Conservation (phyloP, 2,888 invertebrate genomes). For the Myopa testacea region DNA sequence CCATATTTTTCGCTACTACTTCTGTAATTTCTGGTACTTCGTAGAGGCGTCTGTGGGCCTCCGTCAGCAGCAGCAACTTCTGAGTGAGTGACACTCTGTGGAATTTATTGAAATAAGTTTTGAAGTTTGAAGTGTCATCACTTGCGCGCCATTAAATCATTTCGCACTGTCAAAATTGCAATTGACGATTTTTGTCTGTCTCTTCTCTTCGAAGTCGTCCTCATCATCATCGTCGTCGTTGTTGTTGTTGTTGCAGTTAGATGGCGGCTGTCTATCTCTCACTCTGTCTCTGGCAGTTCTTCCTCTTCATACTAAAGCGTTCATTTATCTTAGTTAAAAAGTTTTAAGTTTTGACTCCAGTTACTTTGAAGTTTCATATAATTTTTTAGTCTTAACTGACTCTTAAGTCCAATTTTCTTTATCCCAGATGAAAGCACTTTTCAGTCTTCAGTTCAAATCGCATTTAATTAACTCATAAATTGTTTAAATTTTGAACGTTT, state of each 20-base stretch:
- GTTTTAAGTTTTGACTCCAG: conserved; percentile 10
- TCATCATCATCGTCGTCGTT: neutral
- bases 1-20: neutral
- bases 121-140: conserved; percentile 28
- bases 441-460: too few species aligned
- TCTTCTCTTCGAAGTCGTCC: neutral
- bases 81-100: conserved; percentile 17
- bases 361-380: neutral
- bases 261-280: conserved; percentile 30
- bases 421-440: too few species aligned
- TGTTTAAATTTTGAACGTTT: too few species aligned
- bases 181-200: conserved; percentile 35
- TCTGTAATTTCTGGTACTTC: too few species aligned
- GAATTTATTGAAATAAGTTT: conserved; percentile 31
- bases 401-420: too few species aligned
- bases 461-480: too few species aligned
- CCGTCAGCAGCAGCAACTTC: too few species aligned
- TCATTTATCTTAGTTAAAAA: conserved; percentile 39
- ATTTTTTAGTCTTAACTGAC: too few species aligned
- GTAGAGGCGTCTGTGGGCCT: too few species aligned
- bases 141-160: conserved; percentile 27
- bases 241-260: too few species aligned
- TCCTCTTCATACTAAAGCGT: conserved; percentile 20
- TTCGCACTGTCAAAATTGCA: conserved; percentile 31
- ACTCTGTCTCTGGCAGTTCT: conserved; percentile 2